These are phyloP conservation scores for Gnathonemus echidnorhynchus DNA, from an alignment of 2,113 vertebrate genomes.

Conservation along the genomic window DNA sequence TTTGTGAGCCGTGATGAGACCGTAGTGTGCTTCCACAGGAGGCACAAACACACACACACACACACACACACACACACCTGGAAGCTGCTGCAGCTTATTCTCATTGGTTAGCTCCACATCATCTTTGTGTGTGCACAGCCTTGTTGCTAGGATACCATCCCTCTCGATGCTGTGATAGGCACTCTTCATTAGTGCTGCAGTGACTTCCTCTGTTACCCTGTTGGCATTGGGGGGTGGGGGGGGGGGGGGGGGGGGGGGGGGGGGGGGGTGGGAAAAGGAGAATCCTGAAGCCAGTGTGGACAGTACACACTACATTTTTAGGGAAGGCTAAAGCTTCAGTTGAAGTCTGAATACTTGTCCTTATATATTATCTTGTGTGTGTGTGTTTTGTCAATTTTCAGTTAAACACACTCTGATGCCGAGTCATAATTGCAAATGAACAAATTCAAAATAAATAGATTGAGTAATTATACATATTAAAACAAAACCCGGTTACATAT, in stretches of 20 bases:
- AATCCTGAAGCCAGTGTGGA: background rate
- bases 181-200: constrained; percentile 64
- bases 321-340: background rate
- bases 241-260: background rate
- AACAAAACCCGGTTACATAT: too few relatives aligned
- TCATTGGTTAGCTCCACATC: constrained; percentile 89
- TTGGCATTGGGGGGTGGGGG: background rate
- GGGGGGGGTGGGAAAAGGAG: background rate
- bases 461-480: too few relatives aligned
- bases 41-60: too few relatives aligned
- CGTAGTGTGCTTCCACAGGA: too few relatives aligned
- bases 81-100: constrained; percentile 69
- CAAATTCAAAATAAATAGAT: too few relatives aligned
- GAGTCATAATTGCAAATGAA: too few relatives aligned
- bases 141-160: constrained; percentile 87
- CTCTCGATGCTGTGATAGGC: constrained; percentile 69
- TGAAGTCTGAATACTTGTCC: too few relatives aligned
- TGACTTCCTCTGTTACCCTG: constrained; percentile 85
- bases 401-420: too few relatives aligned
- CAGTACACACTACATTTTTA: background rate
- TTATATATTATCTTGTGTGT: too few relatives aligned
- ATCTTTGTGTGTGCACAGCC: constrained; percentile 91
- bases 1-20: too few relatives aligned
- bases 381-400: too few relatives aligned
- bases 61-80: constrained; percentile 58